Conservation (phyloP, 2,113 vertebrate species). For the Percopsis transmontana region DNA sequence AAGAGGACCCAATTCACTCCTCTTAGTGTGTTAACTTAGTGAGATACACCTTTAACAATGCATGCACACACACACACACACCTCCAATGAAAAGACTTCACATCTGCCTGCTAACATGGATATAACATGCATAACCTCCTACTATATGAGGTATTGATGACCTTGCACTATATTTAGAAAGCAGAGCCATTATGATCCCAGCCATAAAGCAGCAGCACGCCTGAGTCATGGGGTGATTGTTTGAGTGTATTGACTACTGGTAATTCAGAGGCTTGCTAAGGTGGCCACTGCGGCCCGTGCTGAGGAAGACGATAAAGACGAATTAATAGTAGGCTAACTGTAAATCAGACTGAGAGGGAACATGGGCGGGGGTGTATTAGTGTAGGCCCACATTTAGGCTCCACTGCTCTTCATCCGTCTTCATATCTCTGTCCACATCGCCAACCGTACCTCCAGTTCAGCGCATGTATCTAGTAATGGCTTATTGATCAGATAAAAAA, state of each 20-base stretch:
- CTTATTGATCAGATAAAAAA: constrained; percentile 16
- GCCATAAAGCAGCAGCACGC: constrained; percentile 51
- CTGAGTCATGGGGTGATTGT: constrained; percentile 54
- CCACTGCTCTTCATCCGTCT: background rate
- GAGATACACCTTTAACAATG: constrained; percentile 3
- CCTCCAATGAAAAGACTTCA: background rate
- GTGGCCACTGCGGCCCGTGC: constrained; percentile 17
- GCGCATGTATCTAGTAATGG: constrained; percentile 13
- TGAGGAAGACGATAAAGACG: constrained; percentile 24
- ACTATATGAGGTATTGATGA: constrained; percentile 28
- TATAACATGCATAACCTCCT: constrained; percentile 12
- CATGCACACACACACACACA: no score
- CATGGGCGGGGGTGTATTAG: background rate
- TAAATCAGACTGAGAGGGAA: constrained; percentile 7
- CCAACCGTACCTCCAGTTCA: background rate
- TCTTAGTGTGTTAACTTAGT: background rate
- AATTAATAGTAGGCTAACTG: constrained; percentile 3
- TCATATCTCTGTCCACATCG: background rate
- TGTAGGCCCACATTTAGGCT: constrained; percentile 3
- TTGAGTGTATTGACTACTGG: constrained; percentile 51
- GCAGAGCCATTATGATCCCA: constrained; percentile 46
- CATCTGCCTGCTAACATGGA: background rate
- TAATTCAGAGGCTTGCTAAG: constrained; percentile 36
- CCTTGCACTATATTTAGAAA: constrained; percentile 53
- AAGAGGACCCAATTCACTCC: constrained; percentile 1